phyloP scores from a whole-genome alignment of 2,888 invertebrate species.

The Ophioninae sp. region DNA sequence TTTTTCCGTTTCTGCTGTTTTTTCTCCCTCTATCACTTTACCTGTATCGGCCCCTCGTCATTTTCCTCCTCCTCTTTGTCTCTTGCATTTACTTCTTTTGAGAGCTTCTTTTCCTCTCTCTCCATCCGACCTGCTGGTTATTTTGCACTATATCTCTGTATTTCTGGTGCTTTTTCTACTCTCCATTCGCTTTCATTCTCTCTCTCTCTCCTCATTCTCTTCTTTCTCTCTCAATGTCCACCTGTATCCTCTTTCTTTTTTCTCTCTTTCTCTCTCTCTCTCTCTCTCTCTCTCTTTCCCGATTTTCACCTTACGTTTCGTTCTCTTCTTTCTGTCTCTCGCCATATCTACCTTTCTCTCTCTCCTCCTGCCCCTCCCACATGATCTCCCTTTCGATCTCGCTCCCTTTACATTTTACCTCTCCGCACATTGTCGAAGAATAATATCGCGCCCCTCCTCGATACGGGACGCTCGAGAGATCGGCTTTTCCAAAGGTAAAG shows the following conservation, averaged over 20 bases:
- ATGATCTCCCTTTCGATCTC: background rate
- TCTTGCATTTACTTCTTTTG: no score
- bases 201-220: no score
- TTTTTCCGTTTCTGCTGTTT: no score
- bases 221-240: background rate
- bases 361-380: background rate
- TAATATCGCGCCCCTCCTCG: conserved; percentile 47
- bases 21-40: no score
- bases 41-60: no score
- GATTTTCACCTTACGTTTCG: no score
- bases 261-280: background rate
- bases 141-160: no score
- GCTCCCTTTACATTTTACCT: conserved; percentile 27
- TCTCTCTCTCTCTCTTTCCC: no score
- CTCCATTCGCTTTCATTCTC: no score
- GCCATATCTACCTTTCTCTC: background rate
- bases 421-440: conserved; percentile 51
- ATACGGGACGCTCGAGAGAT: conserved; percentile 41
- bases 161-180: no score
- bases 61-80: background rate
- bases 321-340: background rate
- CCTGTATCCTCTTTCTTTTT: conserved; percentile 19
- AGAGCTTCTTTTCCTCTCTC: no score
- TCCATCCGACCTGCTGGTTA: no score
- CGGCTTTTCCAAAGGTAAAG: conserved; percentile 45